Percentiles rank a stretch among this genome's conserved stretches.
These are phyloP conservation scores for Drosophila vallismaia DNA, from an alignment of 2,888 invertebrate genomes.

Conservation along the genomic window DNA sequence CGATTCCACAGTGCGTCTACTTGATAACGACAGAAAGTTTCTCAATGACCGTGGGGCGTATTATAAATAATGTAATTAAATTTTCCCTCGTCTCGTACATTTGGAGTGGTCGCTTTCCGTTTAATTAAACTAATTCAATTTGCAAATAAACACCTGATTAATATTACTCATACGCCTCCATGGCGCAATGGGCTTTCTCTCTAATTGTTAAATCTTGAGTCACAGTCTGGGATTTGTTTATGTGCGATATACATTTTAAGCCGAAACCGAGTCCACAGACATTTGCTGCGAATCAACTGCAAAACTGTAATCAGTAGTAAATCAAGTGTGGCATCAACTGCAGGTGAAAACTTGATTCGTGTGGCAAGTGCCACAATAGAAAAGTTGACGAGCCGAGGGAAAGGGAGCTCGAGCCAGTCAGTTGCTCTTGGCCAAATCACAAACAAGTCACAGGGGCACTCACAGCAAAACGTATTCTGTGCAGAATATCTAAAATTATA, in stretches of 20 bases:
- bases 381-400: conserved; percentile 39
- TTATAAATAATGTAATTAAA: conserved; percentile 73
- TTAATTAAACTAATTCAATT: conserved; percentile 71
- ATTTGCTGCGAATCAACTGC: conserved; percentile 63
- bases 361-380: conserved; percentile 44
- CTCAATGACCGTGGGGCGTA: conserved; percentile 38
- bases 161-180: conserved; percentile 29
- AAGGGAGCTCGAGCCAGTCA: conserved; percentile 15
- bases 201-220: conserved; percentile 48
- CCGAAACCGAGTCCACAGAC: conserved; percentile 40
- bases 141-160: conserved; percentile 58
- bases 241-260: conserved; percentile 3
- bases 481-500: conserved; percentile 72
- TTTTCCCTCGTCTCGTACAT: conserved; percentile 34
- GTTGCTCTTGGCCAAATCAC: conserved; percentile 48
- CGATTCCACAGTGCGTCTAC: conserved; percentile 61
- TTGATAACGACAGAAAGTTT: conserved; percentile 40
- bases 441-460: conserved; percentile 27
- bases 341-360: conserved; percentile 52
- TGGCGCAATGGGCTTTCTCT: conserved; percentile 26
- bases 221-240: conserved; percentile 17
- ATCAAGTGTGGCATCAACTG: conserved; percentile 61
- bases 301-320: conserved; percentile 75
- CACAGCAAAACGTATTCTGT: conserved; percentile 19
- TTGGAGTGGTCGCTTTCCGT: conserved; percentile 53